Base-by-base conservation (phyloP, 2,797 vertebrate species). In the Tinamus major region DNA sequence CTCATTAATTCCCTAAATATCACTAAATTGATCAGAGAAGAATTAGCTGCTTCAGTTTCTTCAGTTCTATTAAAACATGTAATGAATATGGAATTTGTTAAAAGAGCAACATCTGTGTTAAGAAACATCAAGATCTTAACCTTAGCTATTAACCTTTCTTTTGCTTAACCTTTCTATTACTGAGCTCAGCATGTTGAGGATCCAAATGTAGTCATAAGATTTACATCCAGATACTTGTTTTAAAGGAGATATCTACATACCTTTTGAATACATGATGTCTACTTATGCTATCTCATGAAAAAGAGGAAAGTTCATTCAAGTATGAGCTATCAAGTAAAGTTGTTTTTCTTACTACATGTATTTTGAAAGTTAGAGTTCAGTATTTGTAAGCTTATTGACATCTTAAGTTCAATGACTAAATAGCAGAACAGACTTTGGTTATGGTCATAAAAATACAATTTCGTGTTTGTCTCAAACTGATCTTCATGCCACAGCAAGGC, bases 1-100 rank as follows among this genome's bases (percentile, higher is more conserved):
- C 78, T 94, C 71, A 71, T 95, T 95, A 96, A 92, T 94, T 86
- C 80, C 53, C n/a, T 77, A 94, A 90, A 86, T 90, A 74, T 79
- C 68, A 63, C 61, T 93, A 65, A 84, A 81, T 49, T 93, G 71
- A 33, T 87, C 39, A 75, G 95, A 93, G 76, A 55, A 95, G 88
- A 79, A 64, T 44, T 83, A 87, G 41, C 87, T 78, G 72, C 67
- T 41, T 95, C 27, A 68, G 27, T 26, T 76, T 87, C 96, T 96
- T 86, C 33, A 44, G 6, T 51, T 86, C 19, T 90, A 1, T 81
- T 82, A 81, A 94, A 94, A 46, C 81, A 55, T 55, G 61, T 92
- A 31, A 35, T 65, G 19, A 74, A 62, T 85, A 65, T 41, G 80
- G 68, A 89, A 76, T 41, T 15, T 86, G 46, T 85, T 93, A 93